Evolutionary conservation across 2,888 invertebrate genomes (phyloP), one percentile per base, ranked within the genome.

Genomic region (Therioaphis trifolii): DNA sequence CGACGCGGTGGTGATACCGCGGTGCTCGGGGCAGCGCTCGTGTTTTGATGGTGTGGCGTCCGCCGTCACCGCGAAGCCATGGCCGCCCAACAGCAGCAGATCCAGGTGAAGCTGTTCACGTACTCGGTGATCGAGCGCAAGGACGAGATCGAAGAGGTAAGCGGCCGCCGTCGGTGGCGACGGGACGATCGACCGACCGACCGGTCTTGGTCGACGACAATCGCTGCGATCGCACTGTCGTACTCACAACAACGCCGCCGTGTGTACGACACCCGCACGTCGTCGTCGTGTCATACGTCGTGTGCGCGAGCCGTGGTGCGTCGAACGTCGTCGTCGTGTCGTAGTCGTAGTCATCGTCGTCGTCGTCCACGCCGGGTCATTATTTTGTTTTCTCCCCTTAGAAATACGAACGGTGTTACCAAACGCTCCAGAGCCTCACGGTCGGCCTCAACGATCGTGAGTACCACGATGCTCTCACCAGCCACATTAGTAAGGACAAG

Each of bases 391-490:
- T 88, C 88, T 87, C 86, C 87, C 91, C 91, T 88, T 92, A 98
- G 97, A 95, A 95, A 91, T 94, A 95, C 88, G 96, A 97, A 89
- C 92, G 95, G 88, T 94, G 95, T 87, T 95, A 94, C 89, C 91
- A 91, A 87, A 92, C 92, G 88, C 91, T 97, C 86, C 94, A 94
- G 89, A 92, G 92, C 87, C 90, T 96, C 87, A 93, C 93, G 85
- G 91, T 92, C 86, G 96, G 96, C 86, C 92, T 96, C 87, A 96
- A 95, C 87, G 98, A 98, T 88, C 95, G 97, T 88, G 97, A 98
- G 90, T 93, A 95, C 87, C 97, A 97, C 89, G 97, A 98, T 89
- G 94, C 94, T 46, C 91, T 98, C 76, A 96, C 95, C 88, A 95
- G 94, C 89, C 94, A 96, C 85, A 94, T 96, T 86, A 93, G 95